Evolutionary conservation across 2,888 invertebrate genomes (phyloP).

Genomic region (Acholoe squamosa): DNA sequence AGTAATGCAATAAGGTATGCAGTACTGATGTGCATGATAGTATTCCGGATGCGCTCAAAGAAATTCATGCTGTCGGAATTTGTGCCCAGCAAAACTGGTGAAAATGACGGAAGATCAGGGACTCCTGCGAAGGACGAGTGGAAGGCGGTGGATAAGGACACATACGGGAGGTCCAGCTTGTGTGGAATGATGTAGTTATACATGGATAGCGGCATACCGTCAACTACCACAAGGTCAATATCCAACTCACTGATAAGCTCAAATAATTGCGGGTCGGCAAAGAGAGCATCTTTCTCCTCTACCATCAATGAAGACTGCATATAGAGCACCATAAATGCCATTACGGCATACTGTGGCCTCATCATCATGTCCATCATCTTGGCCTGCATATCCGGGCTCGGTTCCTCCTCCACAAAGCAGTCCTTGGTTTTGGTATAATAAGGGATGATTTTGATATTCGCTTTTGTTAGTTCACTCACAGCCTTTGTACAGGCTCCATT

Average conservation of each 20-base stretch:
- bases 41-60: background rate
- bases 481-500: slow-evolving; percentile 13
- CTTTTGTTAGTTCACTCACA: background rate
- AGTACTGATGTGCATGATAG: background rate
- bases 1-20: background rate
- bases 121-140: background rate
- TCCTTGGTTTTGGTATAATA: background rate
- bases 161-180: slow-evolving; percentile 21
- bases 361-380: background rate
- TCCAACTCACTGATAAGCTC: background rate
- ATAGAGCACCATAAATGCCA: background rate
- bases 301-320: background rate
- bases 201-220: background rate
- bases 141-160: background rate
- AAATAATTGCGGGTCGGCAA: background rate
- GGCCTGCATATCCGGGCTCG: background rate
- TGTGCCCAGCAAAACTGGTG: background rate
- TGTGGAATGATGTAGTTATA: slow-evolving; percentile 45
- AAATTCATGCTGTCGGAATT: background rate
- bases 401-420: background rate
- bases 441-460: background rate
- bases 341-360: background rate
- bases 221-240: background rate
- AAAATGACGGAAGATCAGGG: slow-evolving; percentile 26
- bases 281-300: background rate